These are phyloP conservation scores for Brachypteracias leptosomus DNA, from an alignment of 2,113 vertebrate genomes.

Conservation along the genomic window DNA sequence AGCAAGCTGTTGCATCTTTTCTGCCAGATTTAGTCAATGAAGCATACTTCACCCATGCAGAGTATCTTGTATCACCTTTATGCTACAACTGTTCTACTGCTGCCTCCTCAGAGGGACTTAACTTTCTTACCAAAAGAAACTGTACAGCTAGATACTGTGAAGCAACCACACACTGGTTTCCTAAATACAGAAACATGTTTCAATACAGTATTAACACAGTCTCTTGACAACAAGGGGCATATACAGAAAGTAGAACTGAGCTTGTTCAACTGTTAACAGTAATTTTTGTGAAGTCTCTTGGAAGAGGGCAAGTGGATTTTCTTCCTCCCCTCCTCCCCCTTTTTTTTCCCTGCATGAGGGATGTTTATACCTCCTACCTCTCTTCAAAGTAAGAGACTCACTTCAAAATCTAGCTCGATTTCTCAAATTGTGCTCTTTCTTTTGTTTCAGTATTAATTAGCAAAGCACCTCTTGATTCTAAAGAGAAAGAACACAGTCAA, in stretches of 20 bases:
- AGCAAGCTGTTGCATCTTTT: neutral
- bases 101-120: neutral
- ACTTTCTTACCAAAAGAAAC: neutral
- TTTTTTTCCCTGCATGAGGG: neutral
- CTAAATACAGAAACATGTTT: neutral
- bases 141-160: neutral
- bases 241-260: neutral
- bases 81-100: neutral
- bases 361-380: neutral
- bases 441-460: neutral
- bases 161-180: neutral
- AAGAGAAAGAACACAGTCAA: neutral
- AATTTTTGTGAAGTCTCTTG: neutral
- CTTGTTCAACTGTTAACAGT: neutral
- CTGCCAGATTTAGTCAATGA: constrained; percentile 5
- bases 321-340: too few relatives aligned
- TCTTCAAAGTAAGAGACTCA: neutral
- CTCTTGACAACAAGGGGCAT: neutral
- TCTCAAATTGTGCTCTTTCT: neutral
- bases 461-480: neutral
- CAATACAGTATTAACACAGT: neutral
- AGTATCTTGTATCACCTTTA: neutral
- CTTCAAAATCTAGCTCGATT: neutral
- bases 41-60: neutral
- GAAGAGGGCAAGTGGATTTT: neutral